Evolutionary conservation across 2,888 invertebrate genomes (phyloP), one percentile per base, ranked within the genome.

Genomic region (Amiota mariae): DNA sequence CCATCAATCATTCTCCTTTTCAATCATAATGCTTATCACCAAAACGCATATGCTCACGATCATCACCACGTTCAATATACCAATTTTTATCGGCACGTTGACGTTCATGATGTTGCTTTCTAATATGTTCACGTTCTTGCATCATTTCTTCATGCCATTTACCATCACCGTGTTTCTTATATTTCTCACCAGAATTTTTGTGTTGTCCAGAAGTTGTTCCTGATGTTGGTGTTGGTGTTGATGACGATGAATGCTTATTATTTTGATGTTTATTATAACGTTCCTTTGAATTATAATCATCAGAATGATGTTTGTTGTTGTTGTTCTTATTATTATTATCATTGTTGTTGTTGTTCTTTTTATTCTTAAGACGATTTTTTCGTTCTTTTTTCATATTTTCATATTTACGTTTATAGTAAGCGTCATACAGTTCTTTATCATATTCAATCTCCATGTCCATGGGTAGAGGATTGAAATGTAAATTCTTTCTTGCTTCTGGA

Each of bases 91-190:
- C 76, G 59, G 81, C 81, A 54, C 80, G 82, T 48, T 84, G 82
- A 70, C 82, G 82, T 3, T 87, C 85, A 61, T 84, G 81, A 13
- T 77, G 73, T 13, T 77, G 74, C 63, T 80, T 82, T 8, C 88
- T 86, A 3, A 79, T 70, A 13, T 84, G 75, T 68, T 87, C 89
- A 2, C 89, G 87, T 57, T 88, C 83, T 46, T 87, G 81, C 88
- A 88, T 89, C 78, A 84, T 78, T 36, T 85, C 82, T 18, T 85
- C 87, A 59, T 89, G 87, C 89, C 89, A 89, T 71, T 88, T 82
- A 51, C 75, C 79, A 63, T 80, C 82, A 73, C 81, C 79, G 49
- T 81, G 49, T 36, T 56, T 57, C 54, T 73, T 72, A 15, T 15
- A 49, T 24, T 56, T 15, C 15, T 71, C 74, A 15, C 47, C 12